Conservation (phyloP, 2,888 invertebrate species). For the Matsumyia berberina region DNA sequence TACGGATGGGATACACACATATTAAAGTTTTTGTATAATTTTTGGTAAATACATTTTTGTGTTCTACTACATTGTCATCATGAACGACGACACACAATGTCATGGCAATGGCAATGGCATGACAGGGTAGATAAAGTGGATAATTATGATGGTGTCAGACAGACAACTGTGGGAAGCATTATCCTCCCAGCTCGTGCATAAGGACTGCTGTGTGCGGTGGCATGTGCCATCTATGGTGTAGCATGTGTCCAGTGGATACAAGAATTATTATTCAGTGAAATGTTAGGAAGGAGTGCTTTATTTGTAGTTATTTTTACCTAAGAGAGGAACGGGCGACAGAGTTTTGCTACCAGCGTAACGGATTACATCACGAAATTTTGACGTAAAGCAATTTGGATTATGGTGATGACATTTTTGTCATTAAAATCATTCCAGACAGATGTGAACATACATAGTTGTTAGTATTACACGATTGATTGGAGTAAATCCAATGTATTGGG, state of each 20-base stretch:
- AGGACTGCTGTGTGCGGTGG: slow-evolving; percentile 9
- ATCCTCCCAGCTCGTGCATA: slow-evolving; percentile 26
- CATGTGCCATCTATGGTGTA: slow-evolving; percentile 46
- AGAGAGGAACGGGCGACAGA: background rate
- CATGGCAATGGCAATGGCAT: slow-evolving; percentile 33
- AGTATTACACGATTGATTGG: background rate
- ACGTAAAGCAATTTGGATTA: slow-evolving; percentile 56
- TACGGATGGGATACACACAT: background rate
- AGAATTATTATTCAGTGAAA: slow-evolving; percentile 60
- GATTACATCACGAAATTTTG: slow-evolving; percentile 42
- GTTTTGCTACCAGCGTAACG: slow-evolving; percentile 12
- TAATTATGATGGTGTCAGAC: slow-evolving; percentile 68
- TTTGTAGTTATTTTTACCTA: slow-evolving; percentile 28
- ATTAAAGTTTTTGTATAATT: slow-evolving; percentile 35
- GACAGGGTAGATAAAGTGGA: slow-evolving; percentile 62
- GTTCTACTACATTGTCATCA: slow-evolving; percentile 35
- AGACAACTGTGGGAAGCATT: slow-evolving; percentile 28
- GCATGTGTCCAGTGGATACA: slow-evolving; percentile 63
- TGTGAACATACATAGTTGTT: background rate
- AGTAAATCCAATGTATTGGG: background rate
- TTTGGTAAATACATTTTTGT: slow-evolving; percentile 38
- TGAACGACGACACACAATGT: slow-evolving; percentile 39
- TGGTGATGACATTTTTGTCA: slow-evolving; percentile 43
- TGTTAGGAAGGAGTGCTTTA: background rate
- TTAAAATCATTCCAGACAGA: slow-evolving; percentile 19